phyloP scores from a whole-genome alignment of 1,140 invertebrate genomes.

The Potamilus streckersoni region DNA sequence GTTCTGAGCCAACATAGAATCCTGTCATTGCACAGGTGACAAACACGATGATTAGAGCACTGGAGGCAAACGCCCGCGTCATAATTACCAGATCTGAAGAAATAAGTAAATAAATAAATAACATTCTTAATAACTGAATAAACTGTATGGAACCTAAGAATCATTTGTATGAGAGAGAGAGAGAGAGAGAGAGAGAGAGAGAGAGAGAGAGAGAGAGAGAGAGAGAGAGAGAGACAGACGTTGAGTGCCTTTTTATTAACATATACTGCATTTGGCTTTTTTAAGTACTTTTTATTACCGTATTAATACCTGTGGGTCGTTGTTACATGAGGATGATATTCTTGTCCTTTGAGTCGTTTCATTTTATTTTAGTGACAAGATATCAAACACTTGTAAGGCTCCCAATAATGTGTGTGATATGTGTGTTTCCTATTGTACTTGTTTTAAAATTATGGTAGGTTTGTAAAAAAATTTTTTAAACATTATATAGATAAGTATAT shows the following conservation, averaged over 20 bases:
- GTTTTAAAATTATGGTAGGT: too few species aligned
- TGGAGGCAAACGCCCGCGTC: constrained; percentile 7
- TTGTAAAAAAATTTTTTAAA: too few species aligned
- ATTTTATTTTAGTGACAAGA: too few species aligned
- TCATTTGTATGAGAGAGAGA: neutral
- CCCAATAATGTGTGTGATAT: too few species aligned
- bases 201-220: neutral
- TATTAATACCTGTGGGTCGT: too few species aligned
- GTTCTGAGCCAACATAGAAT: constrained; percentile 17
- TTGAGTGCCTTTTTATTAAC: neutral
- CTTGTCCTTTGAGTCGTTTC: too few species aligned
- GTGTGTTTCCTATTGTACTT: too few species aligned
- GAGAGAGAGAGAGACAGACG: neutral
- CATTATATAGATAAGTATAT: too few species aligned
- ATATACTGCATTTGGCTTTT: neutral
- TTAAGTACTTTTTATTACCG: too few species aligned
- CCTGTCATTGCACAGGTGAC: constrained; percentile 4
- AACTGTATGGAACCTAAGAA: neutral
- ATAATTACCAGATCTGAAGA: constrained; percentile 8
- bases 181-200: neutral
- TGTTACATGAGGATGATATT: too few species aligned
- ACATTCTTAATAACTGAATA: neutral
- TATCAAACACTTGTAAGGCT: too few species aligned
- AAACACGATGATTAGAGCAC: constrained; percentile 13
- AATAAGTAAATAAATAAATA: neutral